Conservation (phyloP, 1,140 invertebrate genomes). For the Drosophila quadrilineata region DNA sequence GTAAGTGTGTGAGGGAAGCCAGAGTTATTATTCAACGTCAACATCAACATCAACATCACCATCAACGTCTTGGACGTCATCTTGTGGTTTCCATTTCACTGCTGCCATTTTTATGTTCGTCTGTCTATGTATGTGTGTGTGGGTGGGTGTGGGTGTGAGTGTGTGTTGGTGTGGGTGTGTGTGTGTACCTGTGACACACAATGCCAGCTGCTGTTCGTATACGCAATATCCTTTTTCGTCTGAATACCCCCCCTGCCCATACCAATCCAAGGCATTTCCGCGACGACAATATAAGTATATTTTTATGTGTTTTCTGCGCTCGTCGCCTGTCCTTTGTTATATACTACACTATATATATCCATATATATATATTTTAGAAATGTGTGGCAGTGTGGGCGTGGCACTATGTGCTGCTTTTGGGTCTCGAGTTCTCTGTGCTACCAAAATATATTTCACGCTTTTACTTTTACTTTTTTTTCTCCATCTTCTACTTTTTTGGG, state of each 20-base stretch:
- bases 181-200: slow-evolving; percentile 46
- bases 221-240: slow-evolving; percentile 50
- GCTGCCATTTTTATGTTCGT: slow-evolving; percentile 2
- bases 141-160: slow-evolving; percentile 9
- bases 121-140: slow-evolving; percentile 23
- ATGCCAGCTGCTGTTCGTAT: slow-evolving; percentile 40
- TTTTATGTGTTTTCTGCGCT: slow-evolving; percentile 47
- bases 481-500: no score
- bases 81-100: slow-evolving; percentile 16
- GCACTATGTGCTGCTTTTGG: slow-evolving; percentile 3
- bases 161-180: slow-evolving; percentile 23
- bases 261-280: background rate
- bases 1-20: slow-evolving; percentile 5
- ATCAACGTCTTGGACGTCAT: slow-evolving; percentile 53
- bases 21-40: slow-evolving; percentile 75
- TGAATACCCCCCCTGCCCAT: background rate
- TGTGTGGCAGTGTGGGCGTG: no score
- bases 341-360: no score
- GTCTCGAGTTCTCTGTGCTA: slow-evolving; percentile 19
- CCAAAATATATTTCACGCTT: slow-evolving; percentile 46
- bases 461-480: no score
- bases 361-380: no score
- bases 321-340: slow-evolving; percentile 21
- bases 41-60: slow-evolving; percentile 72
- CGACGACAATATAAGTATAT: slow-evolving; percentile 45